phyloP scores from a whole-genome alignment of 1,140 invertebrate species.

The Megathymus violae region DNA sequence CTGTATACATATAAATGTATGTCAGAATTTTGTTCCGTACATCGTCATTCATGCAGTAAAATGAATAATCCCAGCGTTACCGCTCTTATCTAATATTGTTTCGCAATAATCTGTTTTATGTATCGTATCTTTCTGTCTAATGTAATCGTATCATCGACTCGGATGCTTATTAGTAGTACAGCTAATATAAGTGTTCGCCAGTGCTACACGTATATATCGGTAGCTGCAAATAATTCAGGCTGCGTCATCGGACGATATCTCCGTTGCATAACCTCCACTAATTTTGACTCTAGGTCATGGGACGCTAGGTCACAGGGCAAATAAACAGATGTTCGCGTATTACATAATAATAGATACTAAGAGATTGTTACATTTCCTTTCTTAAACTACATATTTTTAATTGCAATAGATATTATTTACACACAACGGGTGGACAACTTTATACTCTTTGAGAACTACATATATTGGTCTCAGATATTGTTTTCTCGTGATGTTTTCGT shows the following conservation, averaged over 20 bases:
- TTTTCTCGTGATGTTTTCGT: too few species aligned
- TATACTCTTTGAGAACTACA: too few species aligned
- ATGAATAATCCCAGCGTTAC: background rate
- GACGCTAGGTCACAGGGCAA: background rate
- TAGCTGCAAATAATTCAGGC: background rate
- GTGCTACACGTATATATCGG: background rate
- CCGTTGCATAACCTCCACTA: background rate
- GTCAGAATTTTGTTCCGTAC: background rate
- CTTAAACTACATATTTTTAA: too few species aligned
- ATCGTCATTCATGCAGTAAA: too few species aligned
- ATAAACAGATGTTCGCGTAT: background rate
- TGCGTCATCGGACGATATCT: background rate
- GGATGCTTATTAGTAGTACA: background rate
- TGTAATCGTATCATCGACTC: conserved; percentile 1
- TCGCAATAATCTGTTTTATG: background rate
- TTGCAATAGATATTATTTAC: too few species aligned
- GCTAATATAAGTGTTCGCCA: background rate
- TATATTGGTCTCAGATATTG: too few species aligned
- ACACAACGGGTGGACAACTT: too few species aligned
- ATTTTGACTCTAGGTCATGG: background rate
- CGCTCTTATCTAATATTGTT: background rate
- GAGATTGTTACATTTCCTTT: background rate
- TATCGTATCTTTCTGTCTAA: background rate
- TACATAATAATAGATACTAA: background rate
- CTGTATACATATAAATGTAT: background rate